Conservation (phyloP, 2,888 invertebrate species). For the Tachystola acroxantha region DNA sequence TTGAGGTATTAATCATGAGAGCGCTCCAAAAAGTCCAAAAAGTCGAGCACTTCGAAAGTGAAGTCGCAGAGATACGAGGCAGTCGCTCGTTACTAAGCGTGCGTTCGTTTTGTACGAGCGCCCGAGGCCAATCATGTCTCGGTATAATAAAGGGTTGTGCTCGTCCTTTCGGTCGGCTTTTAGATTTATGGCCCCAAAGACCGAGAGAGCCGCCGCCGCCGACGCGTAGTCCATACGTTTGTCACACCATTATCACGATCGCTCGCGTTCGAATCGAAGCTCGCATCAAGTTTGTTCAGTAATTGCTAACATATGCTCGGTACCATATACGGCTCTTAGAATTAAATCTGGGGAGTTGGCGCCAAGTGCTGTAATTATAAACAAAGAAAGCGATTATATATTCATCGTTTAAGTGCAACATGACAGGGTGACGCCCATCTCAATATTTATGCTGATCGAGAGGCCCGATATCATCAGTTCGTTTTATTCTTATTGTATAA, state of each 20-base stretch:
- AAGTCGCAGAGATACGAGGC: constrained; percentile 48
- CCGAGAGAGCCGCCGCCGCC: constrained; percentile 47
- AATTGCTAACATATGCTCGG: constrained; percentile 44
- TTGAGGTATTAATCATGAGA: constrained; percentile 24
- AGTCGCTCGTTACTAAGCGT: constrained; percentile 58
- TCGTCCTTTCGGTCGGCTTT: constrained; percentile 56
- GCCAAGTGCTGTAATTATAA: constrained; percentile 27
- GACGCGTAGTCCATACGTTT: constrained; percentile 53
- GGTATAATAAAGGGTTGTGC: constrained; percentile 71
- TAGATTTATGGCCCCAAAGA: constrained; percentile 57
- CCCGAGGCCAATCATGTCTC: constrained; percentile 74
- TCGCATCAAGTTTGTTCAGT: constrained; percentile 29
- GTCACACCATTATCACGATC: constrained; percentile 63
- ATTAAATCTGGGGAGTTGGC: constrained; percentile 15
- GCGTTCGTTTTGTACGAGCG: constrained; percentile 60
- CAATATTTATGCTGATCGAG: constrained; percentile 64
- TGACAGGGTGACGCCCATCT: constrained; percentile 54
- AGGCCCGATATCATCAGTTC: constrained; percentile 33
- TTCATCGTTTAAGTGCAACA: constrained; percentile 52
- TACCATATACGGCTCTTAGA: constrained; percentile 17
- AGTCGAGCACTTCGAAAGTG: constrained; percentile 39
- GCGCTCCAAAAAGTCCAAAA: constrained; percentile 40
- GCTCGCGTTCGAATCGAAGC: constrained; percentile 25
- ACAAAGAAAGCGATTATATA: constrained; percentile 32
- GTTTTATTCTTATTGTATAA: constrained; percentile 30